Conservation (phyloP, 1,140 invertebrate genomes). For the Rhagoletis zephyria region DNA sequence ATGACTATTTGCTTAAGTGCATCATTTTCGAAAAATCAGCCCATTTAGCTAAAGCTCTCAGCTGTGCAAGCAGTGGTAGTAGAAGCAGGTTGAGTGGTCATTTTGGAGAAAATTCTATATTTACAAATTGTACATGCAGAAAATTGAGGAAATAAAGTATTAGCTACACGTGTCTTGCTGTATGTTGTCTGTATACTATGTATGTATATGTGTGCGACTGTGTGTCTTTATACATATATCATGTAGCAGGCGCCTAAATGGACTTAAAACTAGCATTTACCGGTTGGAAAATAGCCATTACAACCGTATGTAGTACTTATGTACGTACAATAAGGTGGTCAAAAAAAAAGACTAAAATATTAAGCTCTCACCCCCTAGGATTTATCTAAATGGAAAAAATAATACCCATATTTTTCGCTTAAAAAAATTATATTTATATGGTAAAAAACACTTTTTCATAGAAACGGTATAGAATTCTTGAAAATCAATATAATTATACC, state of each 20-base stretch:
- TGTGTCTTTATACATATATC: neutral
- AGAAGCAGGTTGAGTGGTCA: slow-evolving; percentile 27
- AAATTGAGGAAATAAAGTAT: slow-evolving; percentile 48
- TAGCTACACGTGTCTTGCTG: neutral
- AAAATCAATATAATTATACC: no score
- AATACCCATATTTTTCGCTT: no score
- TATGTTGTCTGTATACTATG: neutral
- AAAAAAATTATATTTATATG: no score
- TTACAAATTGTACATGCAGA: slow-evolving; percentile 34
- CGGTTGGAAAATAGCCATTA: neutral
- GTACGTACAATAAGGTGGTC: no score
- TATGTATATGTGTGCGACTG: neutral
- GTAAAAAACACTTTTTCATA: no score
- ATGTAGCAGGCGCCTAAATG: neutral
- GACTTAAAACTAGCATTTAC: slow-evolving; percentile 32
- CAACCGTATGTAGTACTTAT: no score
- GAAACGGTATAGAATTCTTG: no score
- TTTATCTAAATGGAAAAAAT: no score
- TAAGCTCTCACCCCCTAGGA: no score
- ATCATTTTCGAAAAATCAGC: slow-evolving; percentile 24
- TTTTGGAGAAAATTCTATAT: slow-evolving; percentile 15
- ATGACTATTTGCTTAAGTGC: slow-evolving; percentile 39
- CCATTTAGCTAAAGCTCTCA: neutral
- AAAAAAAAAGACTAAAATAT: no score
- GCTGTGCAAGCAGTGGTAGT: neutral